Conservation (phyloP, 2,797 vertebrate species). For the Poeciliopsis paucimaculata region DNA sequence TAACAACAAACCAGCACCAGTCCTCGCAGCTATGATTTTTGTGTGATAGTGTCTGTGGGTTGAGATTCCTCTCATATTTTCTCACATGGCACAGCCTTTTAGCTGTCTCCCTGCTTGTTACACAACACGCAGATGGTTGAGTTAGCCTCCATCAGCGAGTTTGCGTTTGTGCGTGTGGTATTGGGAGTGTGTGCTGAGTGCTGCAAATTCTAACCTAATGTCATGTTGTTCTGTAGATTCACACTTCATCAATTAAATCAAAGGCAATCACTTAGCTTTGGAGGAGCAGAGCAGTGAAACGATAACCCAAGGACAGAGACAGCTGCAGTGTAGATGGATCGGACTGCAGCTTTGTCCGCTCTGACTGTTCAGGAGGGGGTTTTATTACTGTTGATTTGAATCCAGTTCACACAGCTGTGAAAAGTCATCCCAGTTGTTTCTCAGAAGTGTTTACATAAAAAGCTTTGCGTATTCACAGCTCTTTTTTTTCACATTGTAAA, state of each 20-base stretch:
- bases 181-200: slow-evolving; percentile 47
- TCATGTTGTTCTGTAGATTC: slow-evolving; percentile 65
- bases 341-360: slow-evolving; percentile 25
- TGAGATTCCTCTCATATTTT: slow-evolving; percentile 45
- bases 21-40: slow-evolving; percentile 35
- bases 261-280: slow-evolving; percentile 60
- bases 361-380: slow-evolving; percentile 12
- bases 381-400: slow-evolving; percentile 57
- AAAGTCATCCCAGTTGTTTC: slow-evolving; percentile 36
- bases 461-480: neutral
- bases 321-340: slow-evolving; percentile 30
- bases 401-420: slow-evolving; percentile 54
- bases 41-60: neutral
- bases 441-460: slow-evolving; percentile 27
- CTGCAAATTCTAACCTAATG: slow-evolving; percentile 56
- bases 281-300: slow-evolving; percentile 35
- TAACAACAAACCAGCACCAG: slow-evolving; percentile 35
- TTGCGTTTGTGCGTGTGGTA: slow-evolving; percentile 13
- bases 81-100: slow-evolving; percentile 47
- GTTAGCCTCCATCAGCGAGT: slow-evolving; percentile 72
- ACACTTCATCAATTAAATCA: slow-evolving; percentile 69
- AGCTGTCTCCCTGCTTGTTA: slow-evolving; percentile 54
- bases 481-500: neutral
- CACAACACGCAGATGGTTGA: slow-evolving; percentile 76
- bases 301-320: slow-evolving; percentile 40